Percentiles rank a stretch among this genome's conserved stretches.
phyloP scores from a whole-genome alignment of 2,113 vertebrate species.

The Oxygymnocypris stewartii region DNA sequence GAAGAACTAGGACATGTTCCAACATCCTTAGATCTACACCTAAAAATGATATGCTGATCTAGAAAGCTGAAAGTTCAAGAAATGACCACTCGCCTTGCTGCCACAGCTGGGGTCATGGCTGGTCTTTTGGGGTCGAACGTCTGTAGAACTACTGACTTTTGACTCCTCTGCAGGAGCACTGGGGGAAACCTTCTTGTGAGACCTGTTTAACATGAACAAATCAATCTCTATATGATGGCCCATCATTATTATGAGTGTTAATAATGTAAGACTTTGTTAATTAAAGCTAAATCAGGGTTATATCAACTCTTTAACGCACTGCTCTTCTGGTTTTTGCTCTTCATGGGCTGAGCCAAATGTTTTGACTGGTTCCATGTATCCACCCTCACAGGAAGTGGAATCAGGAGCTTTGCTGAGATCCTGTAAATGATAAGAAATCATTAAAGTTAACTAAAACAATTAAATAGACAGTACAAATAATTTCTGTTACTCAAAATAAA shows the following conservation, averaged over 20 bases:
- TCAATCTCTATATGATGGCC: neutral
- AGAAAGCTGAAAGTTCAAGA: neutral
- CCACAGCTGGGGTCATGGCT: conserved; percentile 79
- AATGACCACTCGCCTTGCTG: conserved; percentile 71
- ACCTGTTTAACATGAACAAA: conserved; percentile 34
- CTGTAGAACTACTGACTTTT: conserved; percentile 64
- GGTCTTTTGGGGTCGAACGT: conserved; percentile 69
- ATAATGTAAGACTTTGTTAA: neutral
- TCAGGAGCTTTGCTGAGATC: conserved; percentile 41
- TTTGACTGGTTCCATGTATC: conserved; percentile 37
- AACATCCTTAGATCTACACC: neutral
- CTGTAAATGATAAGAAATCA: conserved; percentile 22
- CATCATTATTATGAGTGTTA: neutral
- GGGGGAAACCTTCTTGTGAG: conserved; percentile 16
- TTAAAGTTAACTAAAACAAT: neutral
- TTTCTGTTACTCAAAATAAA: neutral
- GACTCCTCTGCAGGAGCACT: conserved; percentile 62
- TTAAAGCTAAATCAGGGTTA: neutral
- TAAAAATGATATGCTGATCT: neutral
- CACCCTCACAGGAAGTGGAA: neutral
- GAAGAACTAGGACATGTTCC: neutral
- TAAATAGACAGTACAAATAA: neutral
- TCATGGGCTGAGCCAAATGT: conserved; percentile 3
- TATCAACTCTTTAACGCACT: conserved; percentile 30
- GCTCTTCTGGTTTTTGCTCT: conserved; percentile 30